Conservation (phyloP, 1,140 invertebrate species). For the Procambarus clarkii region DNA sequence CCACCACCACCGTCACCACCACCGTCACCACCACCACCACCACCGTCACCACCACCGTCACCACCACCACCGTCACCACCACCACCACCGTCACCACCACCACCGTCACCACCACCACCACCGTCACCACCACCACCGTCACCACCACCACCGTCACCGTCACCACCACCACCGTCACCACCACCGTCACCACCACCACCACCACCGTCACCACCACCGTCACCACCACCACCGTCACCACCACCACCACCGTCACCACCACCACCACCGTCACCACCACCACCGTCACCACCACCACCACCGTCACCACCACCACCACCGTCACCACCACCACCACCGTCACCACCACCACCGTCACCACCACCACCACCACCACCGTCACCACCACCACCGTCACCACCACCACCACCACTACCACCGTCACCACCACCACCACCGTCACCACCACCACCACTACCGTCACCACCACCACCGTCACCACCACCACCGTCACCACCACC, state of each 20-base stretch:
- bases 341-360: background rate
- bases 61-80: slow-evolving; percentile 15
- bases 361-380: background rate
- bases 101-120: background rate
- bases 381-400: background rate
- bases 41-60: background rate
- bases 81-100: background rate
- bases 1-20: background rate
- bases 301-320: background rate
- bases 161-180: background rate
- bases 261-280: background rate
- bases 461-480: background rate
- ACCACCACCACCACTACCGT: background rate
- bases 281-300: background rate
- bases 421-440: background rate
- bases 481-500: background rate
- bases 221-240: background rate
- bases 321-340: background rate
- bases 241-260: too few species aligned
- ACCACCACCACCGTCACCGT: background rate
- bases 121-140: background rate
- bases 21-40: background rate
- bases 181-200: background rate
- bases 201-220: background rate
- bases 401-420: background rate